Conservation (phyloP, 2,797 vertebrate species). For the Aratinga solstitialis region DNA sequence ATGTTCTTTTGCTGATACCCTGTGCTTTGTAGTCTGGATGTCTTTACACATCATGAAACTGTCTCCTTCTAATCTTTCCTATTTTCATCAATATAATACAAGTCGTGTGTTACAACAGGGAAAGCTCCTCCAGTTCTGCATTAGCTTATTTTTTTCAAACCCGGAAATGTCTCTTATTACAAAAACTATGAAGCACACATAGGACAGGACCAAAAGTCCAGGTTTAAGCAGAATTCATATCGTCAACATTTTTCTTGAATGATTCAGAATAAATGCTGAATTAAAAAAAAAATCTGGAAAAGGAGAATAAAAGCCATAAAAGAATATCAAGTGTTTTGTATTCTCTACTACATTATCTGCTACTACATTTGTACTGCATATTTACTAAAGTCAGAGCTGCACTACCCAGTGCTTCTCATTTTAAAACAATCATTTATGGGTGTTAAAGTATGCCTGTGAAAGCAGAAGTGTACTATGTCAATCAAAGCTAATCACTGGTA, state of each 20-base stretch:
- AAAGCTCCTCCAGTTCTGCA: neutral
- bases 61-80: neutral
- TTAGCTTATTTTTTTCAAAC: neutral
- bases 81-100: conserved; percentile 17
- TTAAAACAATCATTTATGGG: conserved; percentile 78
- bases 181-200: neutral
- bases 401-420: conserved; percentile 69
- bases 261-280: conserved; percentile 16
- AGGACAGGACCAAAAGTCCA: neutral
- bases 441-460: conserved; percentile 76
- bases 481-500: conserved; percentile 84
- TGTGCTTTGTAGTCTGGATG: neutral
- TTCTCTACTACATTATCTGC: conserved; percentile 44
- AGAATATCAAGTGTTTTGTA: neutral
- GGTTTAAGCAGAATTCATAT: neutral
- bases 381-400: conserved; percentile 59
- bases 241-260: neutral
- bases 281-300: neutral
- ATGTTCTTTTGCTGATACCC: neutral
- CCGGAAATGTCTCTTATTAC: neutral
- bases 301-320: conserved; percentile 25
- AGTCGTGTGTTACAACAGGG: neutral
- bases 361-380: conserved; percentile 49
- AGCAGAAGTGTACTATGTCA: conserved; percentile 79
- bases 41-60: neutral